Percentiles rank a stretch among this genome's conserved stretches.
These are phyloP conservation scores for Anhinga anhinga DNA, from an alignment of 2,113 vertebrate genomes.

Conservation along the genomic window DNA sequence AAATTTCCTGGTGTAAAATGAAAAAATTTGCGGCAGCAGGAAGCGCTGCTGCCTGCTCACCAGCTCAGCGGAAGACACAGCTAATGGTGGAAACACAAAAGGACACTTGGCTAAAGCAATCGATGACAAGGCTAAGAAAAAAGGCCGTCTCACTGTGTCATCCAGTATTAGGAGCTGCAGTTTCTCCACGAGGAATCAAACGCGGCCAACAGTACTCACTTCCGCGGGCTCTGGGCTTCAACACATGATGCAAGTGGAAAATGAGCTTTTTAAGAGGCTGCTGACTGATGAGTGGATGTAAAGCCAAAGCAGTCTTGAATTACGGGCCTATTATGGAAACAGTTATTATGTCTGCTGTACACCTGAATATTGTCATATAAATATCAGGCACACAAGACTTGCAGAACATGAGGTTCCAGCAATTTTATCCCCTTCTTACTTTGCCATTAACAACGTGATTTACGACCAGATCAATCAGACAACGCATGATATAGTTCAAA, in stretches of 20 bases:
- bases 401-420: not conserved
- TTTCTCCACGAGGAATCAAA: not conserved
- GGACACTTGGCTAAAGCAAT: not conserved
- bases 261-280: not conserved
- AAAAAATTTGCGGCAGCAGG: not conserved
- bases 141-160: not conserved
- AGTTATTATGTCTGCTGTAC: not conserved
- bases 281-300: not conserved
- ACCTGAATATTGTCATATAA: rapidly evolving
- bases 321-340: rapidly evolving
- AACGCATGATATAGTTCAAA: rapidly evolving
- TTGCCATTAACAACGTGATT: not conserved
- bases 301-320: not conserved
- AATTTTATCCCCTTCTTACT: not conserved
- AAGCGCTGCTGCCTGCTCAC: not conserved
- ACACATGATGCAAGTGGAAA: not conserved
- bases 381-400: not conserved
- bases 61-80: not conserved
- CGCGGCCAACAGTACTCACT: rapidly evolving
- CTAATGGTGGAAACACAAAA: not conserved
- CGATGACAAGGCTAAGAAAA: not conserved
- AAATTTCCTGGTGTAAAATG: not conserved
- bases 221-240: not conserved
- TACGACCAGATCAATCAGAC: rapidly evolving
- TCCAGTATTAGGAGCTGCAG: not conserved